Evolutionary conservation across 1,140 invertebrate species (phyloP), one percentile per base, ranked within the genome.

Genomic region (Apis laboriosa): DNA sequence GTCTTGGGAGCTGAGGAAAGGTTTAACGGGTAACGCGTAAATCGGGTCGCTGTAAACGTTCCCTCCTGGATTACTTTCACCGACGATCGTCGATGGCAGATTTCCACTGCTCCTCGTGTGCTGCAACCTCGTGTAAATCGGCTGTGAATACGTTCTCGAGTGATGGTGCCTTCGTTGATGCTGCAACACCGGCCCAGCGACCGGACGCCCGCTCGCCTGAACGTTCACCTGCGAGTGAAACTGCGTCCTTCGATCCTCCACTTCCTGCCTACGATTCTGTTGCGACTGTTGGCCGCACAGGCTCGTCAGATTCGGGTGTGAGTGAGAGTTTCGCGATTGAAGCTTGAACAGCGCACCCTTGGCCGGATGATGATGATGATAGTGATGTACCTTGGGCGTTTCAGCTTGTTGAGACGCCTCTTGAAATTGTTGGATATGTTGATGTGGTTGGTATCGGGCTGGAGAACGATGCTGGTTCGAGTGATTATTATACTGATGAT

Each of bases 1-100:
- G 74, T 94, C 94, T 79, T 94, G 94, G 13, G 94, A 92, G 77
- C 93, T 94, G 24, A 94, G 90, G 80, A 94, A 94, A 3, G 93
- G 94, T 66, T 94, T 94, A 13, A 94, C 90, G 8, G 93, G 92
- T 58, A 93, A 88, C n/a, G 93, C 90, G 64, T 94, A 94, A 79
- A 94, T 92, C 61, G 93, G 93, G 77, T 94, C 93, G 21, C 89
- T 92, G 76, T 92, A 93, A 66, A 91, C 78, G 84, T 88, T 90
- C 24, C 68, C 87, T 11, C 55, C 60, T 24, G 88, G 51, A 79
- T 88, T 89, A 55, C 53, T 21, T 58, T 86, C 84, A 58, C 58
- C 58, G 8, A 78, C 60, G 43, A 83, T 56, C 7, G 76, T 64
- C 56, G 66, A 84, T n/a, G 86, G 77, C 13, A 92, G 64, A 68